These are phyloP conservation scores for Drosophila engyochracea DNA, from an alignment of 2,888 invertebrate species.

Conservation along the genomic window DNA sequence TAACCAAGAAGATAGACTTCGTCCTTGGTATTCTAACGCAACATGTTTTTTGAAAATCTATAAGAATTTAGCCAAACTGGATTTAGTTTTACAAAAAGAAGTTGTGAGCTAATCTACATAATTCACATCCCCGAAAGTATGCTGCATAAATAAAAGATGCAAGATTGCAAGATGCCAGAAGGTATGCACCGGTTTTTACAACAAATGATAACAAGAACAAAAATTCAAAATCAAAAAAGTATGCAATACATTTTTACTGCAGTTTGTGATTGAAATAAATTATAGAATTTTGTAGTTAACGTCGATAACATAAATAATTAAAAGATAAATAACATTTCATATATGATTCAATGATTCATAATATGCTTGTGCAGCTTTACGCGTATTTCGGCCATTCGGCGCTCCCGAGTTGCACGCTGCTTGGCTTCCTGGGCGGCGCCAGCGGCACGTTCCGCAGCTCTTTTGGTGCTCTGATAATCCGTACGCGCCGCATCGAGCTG, in stretches of 20 bases:
- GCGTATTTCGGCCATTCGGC: constrained; percentile 46
- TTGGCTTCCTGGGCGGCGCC: constrained; percentile 90
- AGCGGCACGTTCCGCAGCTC: constrained; percentile 89
- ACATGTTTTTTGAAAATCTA: too few relatives aligned
- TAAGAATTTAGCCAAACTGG: not conserved
- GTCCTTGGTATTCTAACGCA: too few relatives aligned
- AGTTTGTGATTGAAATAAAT: not conserved
- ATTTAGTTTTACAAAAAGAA: not conserved
- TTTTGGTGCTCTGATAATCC: constrained; percentile 89
- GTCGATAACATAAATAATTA: not conserved
- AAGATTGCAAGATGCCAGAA: too few relatives aligned
- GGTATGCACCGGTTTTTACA: not conserved
- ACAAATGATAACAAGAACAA: rapidly evolving
- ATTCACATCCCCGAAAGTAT: not conserved
- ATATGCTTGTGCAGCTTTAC: constrained; percentile 19
- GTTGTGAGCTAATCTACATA: too few relatives aligned
- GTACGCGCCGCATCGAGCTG: constrained; percentile 88
- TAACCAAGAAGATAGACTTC: not conserved
- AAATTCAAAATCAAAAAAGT: not conserved
- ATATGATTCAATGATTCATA: not conserved
- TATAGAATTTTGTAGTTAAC: too few relatives aligned
- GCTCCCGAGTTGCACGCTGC: constrained; percentile 50
- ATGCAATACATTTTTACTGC: not conserved
- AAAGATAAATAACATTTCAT: not conserved
- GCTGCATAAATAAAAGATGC: too few relatives aligned